phyloP scores from a whole-genome alignment of 2,113 vertebrate genomes.

The Trogon surrucura region DNA sequence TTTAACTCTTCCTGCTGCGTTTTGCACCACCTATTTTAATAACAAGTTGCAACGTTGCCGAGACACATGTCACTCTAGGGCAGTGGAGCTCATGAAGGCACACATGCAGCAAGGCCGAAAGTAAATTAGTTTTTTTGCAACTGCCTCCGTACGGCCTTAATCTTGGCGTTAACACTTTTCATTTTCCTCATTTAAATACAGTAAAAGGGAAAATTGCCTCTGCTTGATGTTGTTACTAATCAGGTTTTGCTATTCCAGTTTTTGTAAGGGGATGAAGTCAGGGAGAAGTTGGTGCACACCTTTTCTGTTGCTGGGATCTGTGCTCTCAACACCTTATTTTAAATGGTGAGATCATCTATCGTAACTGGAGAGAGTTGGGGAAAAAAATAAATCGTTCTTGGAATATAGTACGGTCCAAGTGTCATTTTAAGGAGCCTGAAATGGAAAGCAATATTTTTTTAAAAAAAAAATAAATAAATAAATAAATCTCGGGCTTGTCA shows the following conservation, averaged over 20 bases:
- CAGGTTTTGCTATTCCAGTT: background rate
- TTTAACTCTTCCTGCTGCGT: background rate
- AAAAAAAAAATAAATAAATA: too few relatives aligned
- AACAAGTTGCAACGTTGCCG: background rate
- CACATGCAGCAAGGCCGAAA: background rate
- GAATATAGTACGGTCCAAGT: background rate
- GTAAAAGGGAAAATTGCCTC: background rate
- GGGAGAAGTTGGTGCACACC: background rate
- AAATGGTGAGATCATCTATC: background rate
- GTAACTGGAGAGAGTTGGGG: background rate
- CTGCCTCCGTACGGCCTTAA: background rate
- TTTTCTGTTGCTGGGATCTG: background rate
- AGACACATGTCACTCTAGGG: background rate
- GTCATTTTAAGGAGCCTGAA: background rate
- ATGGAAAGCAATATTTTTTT: background rate
- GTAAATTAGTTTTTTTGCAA: background rate
- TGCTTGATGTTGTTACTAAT: slow-evolving; percentile 8
- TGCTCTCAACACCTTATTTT: background rate
- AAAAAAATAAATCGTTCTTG: background rate
- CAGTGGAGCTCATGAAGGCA: background rate
- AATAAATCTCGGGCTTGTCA: too few relatives aligned
- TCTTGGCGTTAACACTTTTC: background rate
- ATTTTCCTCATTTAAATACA: slow-evolving; percentile 39
- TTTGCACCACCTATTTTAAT: background rate
- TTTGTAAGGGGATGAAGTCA: background rate